Percentiles rank a stretch among this genome's conserved stretches.
Conservation (phyloP, 2,113 vertebrate genomes). For the Aramus guarauna region DNA sequence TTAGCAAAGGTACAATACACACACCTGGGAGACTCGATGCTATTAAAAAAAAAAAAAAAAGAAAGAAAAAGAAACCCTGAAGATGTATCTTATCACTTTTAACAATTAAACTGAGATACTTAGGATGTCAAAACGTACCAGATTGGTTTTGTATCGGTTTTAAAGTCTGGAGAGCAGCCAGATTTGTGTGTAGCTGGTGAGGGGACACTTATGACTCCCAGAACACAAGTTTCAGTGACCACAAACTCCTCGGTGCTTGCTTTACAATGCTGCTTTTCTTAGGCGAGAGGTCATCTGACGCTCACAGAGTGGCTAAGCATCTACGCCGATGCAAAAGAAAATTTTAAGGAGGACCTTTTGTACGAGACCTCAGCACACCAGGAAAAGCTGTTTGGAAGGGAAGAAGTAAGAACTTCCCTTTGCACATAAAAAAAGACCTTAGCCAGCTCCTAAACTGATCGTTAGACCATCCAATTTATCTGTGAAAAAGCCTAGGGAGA, state of each 20-base stretch:
- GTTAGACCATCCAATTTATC: background rate
- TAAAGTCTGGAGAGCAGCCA: conserved; percentile 29
- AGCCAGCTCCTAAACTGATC: background rate
- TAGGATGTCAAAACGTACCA: conserved; percentile 51
- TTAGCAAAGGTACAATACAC: conserved; percentile 66
- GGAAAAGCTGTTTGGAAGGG: background rate
- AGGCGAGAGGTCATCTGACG: background rate
- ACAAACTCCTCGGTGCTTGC: background rate
- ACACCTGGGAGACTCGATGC: conserved; percentile 65
- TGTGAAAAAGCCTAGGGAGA: background rate
- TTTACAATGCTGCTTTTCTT: conserved; percentile 1
- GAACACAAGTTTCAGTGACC: conserved; percentile 8
- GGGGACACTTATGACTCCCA: background rate
- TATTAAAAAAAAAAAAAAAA: background rate
- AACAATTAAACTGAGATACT: conserved; percentile 37
- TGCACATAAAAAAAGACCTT: background rate
- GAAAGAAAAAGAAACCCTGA: background rate
- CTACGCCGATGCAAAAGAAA: conserved; percentile 12
- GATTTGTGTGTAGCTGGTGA: background rate
- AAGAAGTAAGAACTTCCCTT: conserved; percentile 18
- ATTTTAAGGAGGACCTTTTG: background rate
- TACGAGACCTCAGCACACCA: background rate
- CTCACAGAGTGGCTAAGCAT: background rate
- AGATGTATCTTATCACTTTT: conserved; percentile 33
- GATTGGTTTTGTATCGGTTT: background rate